Evolutionary conservation across 2,888 invertebrate genomes (phyloP), one percentile per base, ranked within the genome.

Genomic region (Bombylius major): DNA sequence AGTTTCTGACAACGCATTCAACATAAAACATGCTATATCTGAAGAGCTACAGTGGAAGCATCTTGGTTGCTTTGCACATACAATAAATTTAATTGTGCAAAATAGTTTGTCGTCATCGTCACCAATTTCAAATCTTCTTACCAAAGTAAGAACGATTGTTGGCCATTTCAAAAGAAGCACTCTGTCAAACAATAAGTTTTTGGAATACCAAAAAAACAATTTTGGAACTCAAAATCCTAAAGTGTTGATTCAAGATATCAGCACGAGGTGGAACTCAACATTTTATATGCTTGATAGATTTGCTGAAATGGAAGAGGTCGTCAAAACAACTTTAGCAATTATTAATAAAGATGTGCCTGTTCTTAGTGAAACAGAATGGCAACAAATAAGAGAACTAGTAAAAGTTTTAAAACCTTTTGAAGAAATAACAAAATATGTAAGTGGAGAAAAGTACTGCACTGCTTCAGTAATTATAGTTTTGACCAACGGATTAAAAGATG

Each of bases 161-260:
- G 14, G 4, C 4, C 60, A 65, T 60, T 65, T 66, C 51, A 64
- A 62, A 58, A 59, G 62, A 54, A 67, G 65, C 53, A 46, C 59
- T 54, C 11, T 42, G 46, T 48, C 64, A 53, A 53, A 62, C 42
- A 54, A 61, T 47, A 62, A 66, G 59, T 57, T 64, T 75, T 66
- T 63, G 75, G 32, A 70, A 13, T 54, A 54, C 36, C 54, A 53
- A 33, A 44, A 33, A 44, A 8, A n/a, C 1, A 42, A n/a, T 23
- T n/a, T n/a, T n/a, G 8, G 11, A 36, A 23, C 34, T 12, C 5
- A 50, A n/a, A 36, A 36, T 36, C 36, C 47, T 9, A 55, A 55
- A 36, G 46, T 47, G 31, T 34, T 55, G 12, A 50, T 50, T 46
- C 4, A 36, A 13, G 47, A 55, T 51, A 45, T 50, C 1, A 5